Conservation (phyloP, 1,140 invertebrate genomes). For the Plectus sambesii region DNA sequence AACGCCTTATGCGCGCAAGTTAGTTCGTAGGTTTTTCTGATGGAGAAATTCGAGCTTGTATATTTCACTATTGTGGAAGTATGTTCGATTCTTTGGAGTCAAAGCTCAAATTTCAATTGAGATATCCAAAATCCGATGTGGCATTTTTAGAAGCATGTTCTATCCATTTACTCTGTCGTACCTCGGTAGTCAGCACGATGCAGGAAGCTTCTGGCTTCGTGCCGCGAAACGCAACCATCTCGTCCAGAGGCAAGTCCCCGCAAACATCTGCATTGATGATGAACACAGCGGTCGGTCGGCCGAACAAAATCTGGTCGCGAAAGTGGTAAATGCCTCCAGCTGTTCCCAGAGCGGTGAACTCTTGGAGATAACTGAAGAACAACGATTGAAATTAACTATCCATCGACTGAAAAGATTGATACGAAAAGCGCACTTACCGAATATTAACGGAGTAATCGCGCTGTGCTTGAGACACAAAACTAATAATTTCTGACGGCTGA, state of each 20-base stretch:
- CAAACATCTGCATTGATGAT: conserved; percentile 96
- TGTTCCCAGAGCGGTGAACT: conserved; percentile 83
- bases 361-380: conserved; percentile 73
- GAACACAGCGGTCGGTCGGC: conserved; percentile 79
- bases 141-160: background rate
- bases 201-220: conserved; percentile 33
- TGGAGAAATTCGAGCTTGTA: too few species aligned
- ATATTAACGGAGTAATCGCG: conserved; percentile 31
- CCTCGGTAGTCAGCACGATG: conserved; percentile 39
- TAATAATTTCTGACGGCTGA: conserved; percentile 60
- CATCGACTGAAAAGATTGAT: conserved; percentile 2
- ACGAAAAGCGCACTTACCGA: conserved; percentile 11
- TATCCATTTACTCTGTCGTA: conserved; percentile 24
- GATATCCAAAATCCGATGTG: too few species aligned
- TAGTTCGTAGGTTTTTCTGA: too few species aligned
- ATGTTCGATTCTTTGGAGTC: too few species aligned
- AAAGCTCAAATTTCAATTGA: background rate
- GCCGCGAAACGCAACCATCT: conserved; percentile 70
- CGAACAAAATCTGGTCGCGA: conserved; percentile 63
- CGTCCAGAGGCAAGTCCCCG: conserved; percentile 79
- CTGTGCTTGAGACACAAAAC: conserved; percentile 30
- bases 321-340: conserved; percentile 96
- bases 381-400: conserved; percentile 4
- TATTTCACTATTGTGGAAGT: too few species aligned
- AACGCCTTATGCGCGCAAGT: too few species aligned